A percentile compares a stretch with the other conserved stretches of the same genome.
phyloP scores from a whole-genome alignment of 2,888 invertebrate genomes.

The Polylopha cassiicola region DNA sequence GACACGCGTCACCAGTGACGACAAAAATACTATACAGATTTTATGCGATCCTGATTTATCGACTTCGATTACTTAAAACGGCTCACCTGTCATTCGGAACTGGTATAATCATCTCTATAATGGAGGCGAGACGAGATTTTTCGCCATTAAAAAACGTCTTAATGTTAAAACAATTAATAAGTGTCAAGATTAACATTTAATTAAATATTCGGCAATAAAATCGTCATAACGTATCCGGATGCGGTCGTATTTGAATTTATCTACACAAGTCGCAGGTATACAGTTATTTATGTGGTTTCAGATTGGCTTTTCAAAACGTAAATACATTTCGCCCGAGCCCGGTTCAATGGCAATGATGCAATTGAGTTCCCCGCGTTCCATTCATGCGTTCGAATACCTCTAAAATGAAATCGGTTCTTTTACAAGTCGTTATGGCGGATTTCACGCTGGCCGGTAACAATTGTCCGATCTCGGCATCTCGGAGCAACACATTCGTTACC shows the following conservation, averaged over 20 bases:
- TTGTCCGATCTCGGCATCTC: conserved; percentile 64
- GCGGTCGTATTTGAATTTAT: conserved; percentile 20
- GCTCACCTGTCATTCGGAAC: conserved; percentile 53
- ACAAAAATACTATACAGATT: conserved; percentile 13
- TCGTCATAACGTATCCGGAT: conserved; percentile 31
- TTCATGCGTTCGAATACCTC: conserved; percentile 32
- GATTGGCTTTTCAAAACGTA: no score
- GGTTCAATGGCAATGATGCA: conserved; percentile 6
- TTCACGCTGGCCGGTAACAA: conserved; percentile 60
- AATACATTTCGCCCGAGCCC: no score
- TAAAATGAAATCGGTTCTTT: conserved; percentile 34
- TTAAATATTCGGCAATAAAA: conserved; percentile 55
- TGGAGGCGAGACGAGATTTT: conserved; percentile 50
- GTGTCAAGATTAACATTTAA: conserved; percentile 66
- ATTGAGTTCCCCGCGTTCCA: conserved; percentile 12
- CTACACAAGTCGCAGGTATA: conserved; percentile 17
- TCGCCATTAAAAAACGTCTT: conserved; percentile 56
- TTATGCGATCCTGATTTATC: conserved; percentile 44
- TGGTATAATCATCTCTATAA: conserved; percentile 39
- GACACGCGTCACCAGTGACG: no score
- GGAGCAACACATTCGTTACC: conserved; percentile 53
- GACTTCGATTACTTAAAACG: conserved; percentile 55
- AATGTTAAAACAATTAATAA: conserved; percentile 63
- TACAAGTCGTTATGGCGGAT: conserved; percentile 46
- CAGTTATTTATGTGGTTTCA: conserved; percentile 14